Base-by-base conservation (phyloP, 2,797 vertebrate species). In the Aviceda cuculoides region DNA sequence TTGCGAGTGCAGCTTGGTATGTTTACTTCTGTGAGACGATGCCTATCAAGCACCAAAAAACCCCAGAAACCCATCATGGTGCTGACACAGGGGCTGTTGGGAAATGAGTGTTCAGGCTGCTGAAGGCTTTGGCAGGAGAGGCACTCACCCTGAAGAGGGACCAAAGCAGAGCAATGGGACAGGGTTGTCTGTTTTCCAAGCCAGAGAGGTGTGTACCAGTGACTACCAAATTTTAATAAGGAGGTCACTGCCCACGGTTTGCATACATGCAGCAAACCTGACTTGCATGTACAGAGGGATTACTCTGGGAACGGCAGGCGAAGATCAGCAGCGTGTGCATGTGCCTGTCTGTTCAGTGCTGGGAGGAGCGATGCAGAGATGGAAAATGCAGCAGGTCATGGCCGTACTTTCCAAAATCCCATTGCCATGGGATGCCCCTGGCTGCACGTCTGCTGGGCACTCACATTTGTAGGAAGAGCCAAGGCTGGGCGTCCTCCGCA, bases 261-360 rank as follows among this genome's bases (percentile, higher is more conserved):
- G 92, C 67, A 13, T 37, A 3, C 2, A 2, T 21, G 26, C 72
- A 73, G 56, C 86, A 86, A 55, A 59, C 67, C 82, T 40, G 63
- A 33, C 9, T 15, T 33, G 26, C 4, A 0, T 2, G 14, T 37
- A 2, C 2, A 6, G 62, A 1, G 1, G 50, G 62, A 12, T 21
- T 49, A 16, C 33, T 37, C 21, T 15, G 87, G 81, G 53, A 50
- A 22, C 0, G 15, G 31, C 50, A n/a, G 77, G 10, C 28, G 40
- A 63, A 53, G 46, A 28, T 33, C 56, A 19, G 68, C 52, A 29
- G 24, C 2, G 29, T 33, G 24, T 29, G 49, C 9, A 3, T 17
- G 6, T 7, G n/a, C 28, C 49, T n/a, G 29, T 35, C 46, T 20
- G 25, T 13, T n/a, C 49, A 15, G 63, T 17, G 50, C 68, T 12